Evolutionary conservation across 1,140 invertebrate genomes (phyloP), one percentile per base, ranked within the genome.

Genomic region (Piezodorus guildinii): DNA sequence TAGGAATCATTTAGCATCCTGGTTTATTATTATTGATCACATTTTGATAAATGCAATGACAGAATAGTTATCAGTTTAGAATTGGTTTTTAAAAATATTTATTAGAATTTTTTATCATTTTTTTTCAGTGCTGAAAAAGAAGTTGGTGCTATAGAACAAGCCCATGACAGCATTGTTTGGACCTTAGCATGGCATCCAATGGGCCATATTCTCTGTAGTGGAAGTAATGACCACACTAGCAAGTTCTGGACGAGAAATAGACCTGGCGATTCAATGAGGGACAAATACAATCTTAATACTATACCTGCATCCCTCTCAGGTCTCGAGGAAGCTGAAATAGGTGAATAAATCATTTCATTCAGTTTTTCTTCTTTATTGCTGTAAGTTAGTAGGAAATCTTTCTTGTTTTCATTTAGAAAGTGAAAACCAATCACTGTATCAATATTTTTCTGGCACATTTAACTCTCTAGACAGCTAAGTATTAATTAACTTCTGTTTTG

Each of bases 201-300:
- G 6, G 97, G 97, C 8, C 97, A 99, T 74, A 98, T 99, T 69
- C 77, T 99, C 3, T 96, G 94, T 71, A 96, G 95, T 4, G 95
- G 96, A 6, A 97, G 94, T 23, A 98, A 98, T 77, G 96, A 98
- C 78, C 95, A 98, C 71, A 94, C 94, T 5, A 95, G 85, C 58
- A 99, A 99, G 78, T 99, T 99, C 77, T 99, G 96, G 96, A 98
- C 96, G 2, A 80, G 97, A 66, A 99, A 99, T 79, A 81, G 96
- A 51, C 96, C 97, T 5, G 97, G 97, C 34, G 97, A 99, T 79
- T 81, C 88, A 63, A 98, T 99, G 90, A 84, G 93, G 72, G 97
- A 99, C 73, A 96, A 92, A 77, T 94, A 94, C 72, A 94, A 94
- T 78, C 78, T 97, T n/a, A 98, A 98, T 72, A 94, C 90, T 12